phyloP scores from a whole-genome alignment of 2,888 invertebrate genomes.

The Pediacus dermestoides region DNA sequence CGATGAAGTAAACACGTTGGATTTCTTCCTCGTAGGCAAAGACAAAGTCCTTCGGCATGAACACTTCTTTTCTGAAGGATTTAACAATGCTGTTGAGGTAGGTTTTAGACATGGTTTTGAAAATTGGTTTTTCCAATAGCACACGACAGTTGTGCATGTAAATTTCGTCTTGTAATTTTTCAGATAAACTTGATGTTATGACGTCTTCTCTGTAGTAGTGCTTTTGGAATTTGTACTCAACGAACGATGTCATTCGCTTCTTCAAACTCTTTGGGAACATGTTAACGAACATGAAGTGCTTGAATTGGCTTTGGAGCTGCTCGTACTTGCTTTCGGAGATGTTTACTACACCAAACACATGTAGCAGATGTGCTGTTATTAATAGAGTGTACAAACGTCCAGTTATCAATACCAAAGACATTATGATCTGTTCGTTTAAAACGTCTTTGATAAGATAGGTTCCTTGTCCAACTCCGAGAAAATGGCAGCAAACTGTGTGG shows the following conservation, averaged over 20 bases:
- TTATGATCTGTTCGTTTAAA: neutral
- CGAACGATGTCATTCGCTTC: conserved; percentile 7
- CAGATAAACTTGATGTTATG: conserved; percentile 1
- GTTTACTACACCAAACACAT: conserved; percentile 9
- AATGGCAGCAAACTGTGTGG: neutral
- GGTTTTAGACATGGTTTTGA: neutral
- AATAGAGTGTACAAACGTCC: neutral
- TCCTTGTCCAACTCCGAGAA: no score
- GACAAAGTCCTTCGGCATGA: neutral
- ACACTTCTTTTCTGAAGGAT: neutral
- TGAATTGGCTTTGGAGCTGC: conserved; percentile 5
- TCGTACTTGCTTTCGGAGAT: conserved; percentile 12
- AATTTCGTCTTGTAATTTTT: conserved; percentile 1
- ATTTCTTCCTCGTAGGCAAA: neutral
- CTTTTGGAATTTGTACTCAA: conserved; percentile 11
- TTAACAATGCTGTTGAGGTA: neutral
- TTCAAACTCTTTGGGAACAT: conserved; percentile 2
- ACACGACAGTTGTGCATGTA: neutral
- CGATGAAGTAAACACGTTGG: conserved; percentile 1
- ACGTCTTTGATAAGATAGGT: no score
- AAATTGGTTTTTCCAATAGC: neutral
- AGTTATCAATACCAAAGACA: neutral
- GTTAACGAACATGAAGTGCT: conserved; percentile 7
- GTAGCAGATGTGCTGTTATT: neutral
- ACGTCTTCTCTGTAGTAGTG: conserved; percentile 1